Base-by-base conservation (phyloP, 2,113 vertebrate genomes). In the Polypterus senegalus region DNA sequence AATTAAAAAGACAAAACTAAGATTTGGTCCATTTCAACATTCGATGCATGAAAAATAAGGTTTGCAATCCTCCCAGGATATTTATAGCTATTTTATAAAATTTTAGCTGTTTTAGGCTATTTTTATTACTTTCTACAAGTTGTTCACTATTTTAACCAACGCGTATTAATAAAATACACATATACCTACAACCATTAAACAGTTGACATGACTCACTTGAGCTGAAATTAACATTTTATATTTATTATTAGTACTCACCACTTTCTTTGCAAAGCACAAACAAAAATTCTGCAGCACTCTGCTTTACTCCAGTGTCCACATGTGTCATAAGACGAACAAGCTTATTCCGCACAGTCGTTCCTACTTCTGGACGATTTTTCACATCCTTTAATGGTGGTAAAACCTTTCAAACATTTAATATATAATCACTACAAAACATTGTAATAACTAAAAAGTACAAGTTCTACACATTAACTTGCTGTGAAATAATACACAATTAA, bases 201-300 rank as follows among this genome's bases (percentile, higher is more conserved):
- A 27, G 27, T 27, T 27, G 27, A 27, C 27, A 27, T 27, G 27
- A 27, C 27, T 27, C 27, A 27, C 27, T 27, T 27, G 27, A 27
- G 27, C 27, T 27, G 27, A 27, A 27, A 27, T 27, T 27, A 27
- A 27, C 27, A 27, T 43, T 6, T 43, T 6, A 3, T 4, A 43
- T 56, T 3, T 5, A 56, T 43, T 11, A 43, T 59, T 11, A 8
- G 9, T 5, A 46, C 77, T 78, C 82, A 98, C 96, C 94, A 74
- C 90, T 92, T 69, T 98, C 96, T 80, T 98, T 98, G 77, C 96
- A 98, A 66, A 98, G 91, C 52, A 98, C 96, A 48, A 97, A 97
- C 58, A 98, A 89, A 68, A 98, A 97, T 79, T 98, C 96, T 55
- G 92, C 96, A 61, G 94, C 91, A 45, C 90, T 91, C 70, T 97